Conservation (phyloP, 2,113 vertebrate species). For the Uropsilus gracilis region DNA sequence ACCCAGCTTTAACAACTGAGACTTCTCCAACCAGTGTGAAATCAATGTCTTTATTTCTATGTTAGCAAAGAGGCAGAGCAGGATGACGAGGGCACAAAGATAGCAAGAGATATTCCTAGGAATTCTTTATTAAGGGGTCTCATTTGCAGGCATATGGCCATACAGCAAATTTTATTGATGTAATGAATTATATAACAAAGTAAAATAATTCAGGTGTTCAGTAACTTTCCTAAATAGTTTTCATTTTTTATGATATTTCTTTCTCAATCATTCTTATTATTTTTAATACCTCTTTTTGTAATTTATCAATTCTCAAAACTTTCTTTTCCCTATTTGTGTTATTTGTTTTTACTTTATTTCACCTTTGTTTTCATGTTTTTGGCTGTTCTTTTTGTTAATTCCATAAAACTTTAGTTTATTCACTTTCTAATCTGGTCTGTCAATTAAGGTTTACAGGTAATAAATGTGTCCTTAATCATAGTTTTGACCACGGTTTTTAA, state of each 20-base stretch:
- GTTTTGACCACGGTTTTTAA: slow-evolving; percentile 11
- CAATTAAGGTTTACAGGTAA: not conserved
- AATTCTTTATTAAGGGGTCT: not conserved
- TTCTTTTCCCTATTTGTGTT: not conserved
- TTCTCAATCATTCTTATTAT: not conserved
- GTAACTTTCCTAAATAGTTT: not conserved
- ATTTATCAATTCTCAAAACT: not conserved
- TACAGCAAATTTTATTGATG: not conserved
- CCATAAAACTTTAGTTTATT: slow-evolving; percentile 33
- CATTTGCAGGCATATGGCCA: not conserved
- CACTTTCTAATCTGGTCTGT: not conserved
- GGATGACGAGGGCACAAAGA: not conserved
- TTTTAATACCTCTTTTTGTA: not conserved
- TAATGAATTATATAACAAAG: not conserved
- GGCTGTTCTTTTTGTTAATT: not conserved
- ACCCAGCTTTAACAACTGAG: not conserved
- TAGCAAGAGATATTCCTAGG: not conserved
- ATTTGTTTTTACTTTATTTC: not conserved
- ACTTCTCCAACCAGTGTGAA: not conserved
- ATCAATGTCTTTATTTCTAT: not conserved
- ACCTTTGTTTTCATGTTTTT: not conserved
- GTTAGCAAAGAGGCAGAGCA: not conserved
- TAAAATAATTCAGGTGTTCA: not conserved
- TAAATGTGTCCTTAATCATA: not conserved
- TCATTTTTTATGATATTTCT: not conserved